Percentiles rank a stretch among this genome's conserved stretches.
These are phyloP conservation scores for Salvelinus alpinus DNA, from an alignment of 2,113 vertebrate species.

Conservation along the genomic window DNA sequence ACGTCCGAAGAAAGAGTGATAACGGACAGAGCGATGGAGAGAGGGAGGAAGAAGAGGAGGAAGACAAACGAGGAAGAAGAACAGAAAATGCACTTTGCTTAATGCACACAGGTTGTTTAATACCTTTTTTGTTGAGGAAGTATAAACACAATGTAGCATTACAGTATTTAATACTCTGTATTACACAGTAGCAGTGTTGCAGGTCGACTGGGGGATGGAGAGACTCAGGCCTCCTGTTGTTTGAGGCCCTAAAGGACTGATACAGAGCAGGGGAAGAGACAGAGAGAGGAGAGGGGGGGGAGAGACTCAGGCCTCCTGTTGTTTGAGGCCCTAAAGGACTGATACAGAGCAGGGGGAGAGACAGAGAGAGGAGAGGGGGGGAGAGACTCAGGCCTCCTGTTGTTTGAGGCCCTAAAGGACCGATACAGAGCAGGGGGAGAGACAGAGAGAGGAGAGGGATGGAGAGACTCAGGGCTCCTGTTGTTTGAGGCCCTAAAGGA, in stretches of 20 bases:
- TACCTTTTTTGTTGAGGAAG: slow-evolving; percentile 74
- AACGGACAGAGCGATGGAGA: slow-evolving; percentile 20
- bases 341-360: too few species aligned
- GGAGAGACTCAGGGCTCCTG: too few species aligned
- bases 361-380: too few species aligned
- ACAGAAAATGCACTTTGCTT: slow-evolving; percentile 87
- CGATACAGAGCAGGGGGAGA: slow-evolving; percentile 30
- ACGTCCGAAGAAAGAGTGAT: slow-evolving; percentile 67
- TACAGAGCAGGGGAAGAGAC: slow-evolving; percentile 23
- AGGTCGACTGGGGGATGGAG: slow-evolving; percentile 62
- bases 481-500: slow-evolving; percentile 66
- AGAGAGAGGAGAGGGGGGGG: too few species aligned
- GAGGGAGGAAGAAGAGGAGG: slow-evolving; percentile 35
- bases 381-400: too few species aligned
- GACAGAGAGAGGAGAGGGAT: too few species aligned
- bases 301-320: too few species aligned
- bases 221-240: slow-evolving; percentile 20
- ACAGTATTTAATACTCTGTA: slow-evolving; percentile 85
- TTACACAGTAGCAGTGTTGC: slow-evolving; percentile 74
- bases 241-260: too few species aligned
- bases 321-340: too few species aligned
- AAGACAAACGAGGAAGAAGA: slow-evolving; percentile 51
- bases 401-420: too few species aligned
- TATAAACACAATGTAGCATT: slow-evolving; percentile 86
- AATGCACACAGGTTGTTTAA: slow-evolving; percentile 74